Evolutionary conservation across 2,797 vertebrate genomes (phyloP).

Genomic region (Halcyon leucocephala): DNA sequence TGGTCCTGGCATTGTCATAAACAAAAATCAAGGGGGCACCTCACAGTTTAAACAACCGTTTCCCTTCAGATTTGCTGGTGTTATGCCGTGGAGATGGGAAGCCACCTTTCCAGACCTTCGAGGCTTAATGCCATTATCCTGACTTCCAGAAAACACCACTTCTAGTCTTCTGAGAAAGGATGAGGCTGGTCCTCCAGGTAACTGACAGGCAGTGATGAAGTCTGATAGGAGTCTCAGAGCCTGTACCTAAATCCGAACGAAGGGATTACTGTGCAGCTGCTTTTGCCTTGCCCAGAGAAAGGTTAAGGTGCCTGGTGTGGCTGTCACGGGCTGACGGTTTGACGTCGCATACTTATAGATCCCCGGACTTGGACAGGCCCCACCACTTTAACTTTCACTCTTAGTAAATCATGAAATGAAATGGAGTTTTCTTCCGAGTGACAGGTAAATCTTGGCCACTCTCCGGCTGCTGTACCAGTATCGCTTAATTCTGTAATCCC

Average conservation of each 20-base stretch:
- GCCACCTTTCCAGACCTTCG: not conserved
- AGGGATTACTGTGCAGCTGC: not conserved
- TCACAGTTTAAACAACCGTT: not conserved
- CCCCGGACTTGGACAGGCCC: slow-evolving; percentile 5
- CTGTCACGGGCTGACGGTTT: not conserved
- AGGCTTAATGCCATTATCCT: not conserved
- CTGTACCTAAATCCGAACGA: not conserved
- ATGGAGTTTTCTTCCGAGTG: slow-evolving; percentile 80
- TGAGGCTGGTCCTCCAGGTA: not conserved
- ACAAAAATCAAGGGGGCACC: not conserved
- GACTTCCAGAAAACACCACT: not conserved
- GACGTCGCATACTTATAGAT: not conserved
- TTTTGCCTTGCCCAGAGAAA: not conserved
- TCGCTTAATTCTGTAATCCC: slow-evolving; percentile 79
- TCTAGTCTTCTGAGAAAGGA: not conserved
- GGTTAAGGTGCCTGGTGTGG: not conserved
- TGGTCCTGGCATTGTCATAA: not conserved
- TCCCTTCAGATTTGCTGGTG: not conserved
- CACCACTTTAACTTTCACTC: slow-evolving; percentile 68
- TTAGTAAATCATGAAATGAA: slow-evolving; percentile 75
- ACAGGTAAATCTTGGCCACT: slow-evolving; percentile 80
- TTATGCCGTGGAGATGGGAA: not conserved
- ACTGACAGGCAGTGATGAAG: not conserved
- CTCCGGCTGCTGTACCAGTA: slow-evolving; percentile 23
- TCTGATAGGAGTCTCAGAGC: not conserved